phyloP scores from a whole-genome alignment of 2,888 invertebrate species.

The Rhopalosiphum nymphaeae region DNA sequence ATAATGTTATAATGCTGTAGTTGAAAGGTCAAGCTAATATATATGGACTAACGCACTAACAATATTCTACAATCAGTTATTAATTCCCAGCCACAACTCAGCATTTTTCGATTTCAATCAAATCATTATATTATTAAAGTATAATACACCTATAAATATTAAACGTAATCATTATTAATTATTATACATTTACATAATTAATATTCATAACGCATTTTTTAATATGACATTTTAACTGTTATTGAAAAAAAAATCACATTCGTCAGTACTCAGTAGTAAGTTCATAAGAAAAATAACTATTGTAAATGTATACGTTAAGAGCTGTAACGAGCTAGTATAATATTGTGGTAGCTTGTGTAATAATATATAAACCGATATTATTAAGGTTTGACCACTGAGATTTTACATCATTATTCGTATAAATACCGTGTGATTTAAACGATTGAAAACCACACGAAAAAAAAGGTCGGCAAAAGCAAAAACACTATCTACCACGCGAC shows the following conservation, averaged over 20 bases:
- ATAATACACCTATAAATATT: not conserved
- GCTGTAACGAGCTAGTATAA: not conserved
- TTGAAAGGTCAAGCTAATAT: slow-evolving; percentile 18
- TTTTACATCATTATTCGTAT: slow-evolving; percentile 22
- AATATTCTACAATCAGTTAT: not conserved
- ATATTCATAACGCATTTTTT: no score
- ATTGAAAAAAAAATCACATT: not conserved
- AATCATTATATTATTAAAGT: not conserved
- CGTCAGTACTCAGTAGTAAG: not conserved
- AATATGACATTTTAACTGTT: no score
- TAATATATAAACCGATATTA: not conserved
- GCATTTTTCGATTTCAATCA: slow-evolving; percentile 11
- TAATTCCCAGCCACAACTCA: not conserved
- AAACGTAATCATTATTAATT: not conserved
- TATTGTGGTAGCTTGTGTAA: not conserved
- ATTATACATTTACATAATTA: not conserved
- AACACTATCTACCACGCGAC: slow-evolving; percentile 13
- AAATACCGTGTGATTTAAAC: slow-evolving; percentile 33
- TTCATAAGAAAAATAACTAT: not conserved
- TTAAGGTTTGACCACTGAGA: slow-evolving; percentile 22
- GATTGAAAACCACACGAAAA: slow-evolving; percentile 55
- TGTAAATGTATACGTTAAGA: not conserved
- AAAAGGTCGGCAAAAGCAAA: slow-evolving; percentile 48
- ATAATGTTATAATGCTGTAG: not conserved
- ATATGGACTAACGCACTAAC: not conserved